phyloP scores from a whole-genome alignment of 2,113 vertebrate genomes.

The Mustelus asterias region DNA sequence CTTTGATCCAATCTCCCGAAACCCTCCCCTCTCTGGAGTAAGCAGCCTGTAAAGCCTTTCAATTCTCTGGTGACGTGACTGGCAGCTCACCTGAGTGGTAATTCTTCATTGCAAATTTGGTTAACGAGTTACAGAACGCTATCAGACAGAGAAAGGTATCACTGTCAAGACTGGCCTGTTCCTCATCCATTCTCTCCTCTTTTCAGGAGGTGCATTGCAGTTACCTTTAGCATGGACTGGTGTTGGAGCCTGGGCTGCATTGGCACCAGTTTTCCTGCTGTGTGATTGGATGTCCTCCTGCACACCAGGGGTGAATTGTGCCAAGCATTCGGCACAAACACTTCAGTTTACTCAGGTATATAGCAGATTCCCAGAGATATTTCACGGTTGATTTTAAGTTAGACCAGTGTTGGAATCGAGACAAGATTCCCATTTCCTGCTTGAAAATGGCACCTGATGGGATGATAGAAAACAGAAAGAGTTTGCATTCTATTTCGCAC shows the following conservation, averaged over 20 bases:
- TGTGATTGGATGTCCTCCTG: not conserved
- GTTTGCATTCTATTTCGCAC: not conserved
- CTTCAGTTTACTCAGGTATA: not conserved
- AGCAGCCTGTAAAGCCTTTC: not conserved
- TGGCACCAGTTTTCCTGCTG: not conserved
- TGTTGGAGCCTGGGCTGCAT: not conserved
- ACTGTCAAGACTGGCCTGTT: not conserved
- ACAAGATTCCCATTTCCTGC: not conserved
- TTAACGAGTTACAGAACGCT: not conserved
- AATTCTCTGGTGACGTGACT: not conserved
- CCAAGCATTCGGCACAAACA: not conserved
- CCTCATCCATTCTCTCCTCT: not conserved
- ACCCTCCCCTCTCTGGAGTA: not conserved
- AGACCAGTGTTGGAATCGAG: not conserved
- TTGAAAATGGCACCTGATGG: not conserved
- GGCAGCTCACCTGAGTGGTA: not conserved
- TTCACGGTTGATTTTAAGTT: not conserved
- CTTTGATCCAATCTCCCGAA: not conserved
- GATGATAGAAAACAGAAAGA: not conserved
- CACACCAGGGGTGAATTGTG: not conserved
- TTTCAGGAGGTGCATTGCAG: not conserved
- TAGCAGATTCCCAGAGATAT: not conserved
- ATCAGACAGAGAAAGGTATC: not conserved
- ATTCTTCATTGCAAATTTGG: not conserved
- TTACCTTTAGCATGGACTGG: not conserved